Evolutionary conservation across 2,797 vertebrate species (phyloP), one percentile per base, ranked within the genome.

Genomic region (Tolypeutes matacus): DNA sequence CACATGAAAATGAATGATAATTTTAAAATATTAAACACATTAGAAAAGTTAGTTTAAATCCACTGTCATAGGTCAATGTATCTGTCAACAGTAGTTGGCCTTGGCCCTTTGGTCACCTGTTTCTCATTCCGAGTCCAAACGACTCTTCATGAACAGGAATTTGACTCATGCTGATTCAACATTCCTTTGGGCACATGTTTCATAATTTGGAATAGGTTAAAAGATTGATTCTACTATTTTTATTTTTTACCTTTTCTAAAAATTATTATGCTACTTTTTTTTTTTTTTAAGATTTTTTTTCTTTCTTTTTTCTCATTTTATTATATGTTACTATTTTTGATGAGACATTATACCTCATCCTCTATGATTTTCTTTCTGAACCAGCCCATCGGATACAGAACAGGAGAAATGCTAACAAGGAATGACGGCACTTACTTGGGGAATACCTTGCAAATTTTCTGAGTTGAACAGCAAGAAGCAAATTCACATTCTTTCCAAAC

Each of bases 391-490:
- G 15, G 36, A 36, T 6, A 18, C 12, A 67, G 0, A 42, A 62
- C 29, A 81, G 70, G 67, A 83, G 36, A 75, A 75, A 14, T 56
- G 7, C 18, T 80, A 81, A 70, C 36, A 46, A 65, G 64, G 49
- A 90, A 64, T 20, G 86, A 72, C 11, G 23, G 82, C 6, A 10
- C n/a, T 87, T 39, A 70, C 7, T 76, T 31, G 65, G 70, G 27
- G 27, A 91, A 60, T 25, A 29, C 2, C 36, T 0, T n/a, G 76
- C 36, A 84, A 82, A 76, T 73, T 87, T 89, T 87, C 65, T 75
- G 82, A 96, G 78, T 13, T n/a, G 67, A 93, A 93, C 23, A 70
- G 46, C 27, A 90, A 96, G 82, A 95, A 51, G 75, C 76, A 81
- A 78, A 81, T 92, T 81, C 95, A 78, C 78, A 86, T 89, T 69